These are phyloP conservation scores for Creontiades dilutus DNA, from an alignment of 2,888 invertebrate species.

Conservation along the genomic window DNA sequence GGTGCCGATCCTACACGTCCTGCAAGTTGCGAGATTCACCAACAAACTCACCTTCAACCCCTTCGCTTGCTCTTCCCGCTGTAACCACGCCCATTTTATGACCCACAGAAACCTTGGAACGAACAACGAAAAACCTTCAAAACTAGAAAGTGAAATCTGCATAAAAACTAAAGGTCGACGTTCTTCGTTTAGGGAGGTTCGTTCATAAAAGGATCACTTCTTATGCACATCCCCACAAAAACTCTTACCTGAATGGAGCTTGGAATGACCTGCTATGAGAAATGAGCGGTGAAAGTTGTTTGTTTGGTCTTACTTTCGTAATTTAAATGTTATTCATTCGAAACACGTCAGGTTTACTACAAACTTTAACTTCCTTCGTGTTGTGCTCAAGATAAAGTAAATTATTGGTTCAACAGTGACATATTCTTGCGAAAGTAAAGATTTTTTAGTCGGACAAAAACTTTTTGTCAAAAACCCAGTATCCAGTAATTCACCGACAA, in stretches of 20 bases:
- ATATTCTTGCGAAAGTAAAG: too few relatives aligned
- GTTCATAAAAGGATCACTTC: conserved; percentile 1
- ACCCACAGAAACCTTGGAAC: conserved; percentile 2
- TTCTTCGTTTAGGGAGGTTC: not conserved
- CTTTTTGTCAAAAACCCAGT: too few relatives aligned
- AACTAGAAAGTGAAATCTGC: conserved; percentile 64
- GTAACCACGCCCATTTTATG: conserved; percentile 25
- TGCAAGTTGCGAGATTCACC: not conserved
- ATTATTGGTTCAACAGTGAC: too few relatives aligned
- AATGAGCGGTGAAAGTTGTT: not conserved
- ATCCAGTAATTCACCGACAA: too few relatives aligned
- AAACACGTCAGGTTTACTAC: too few relatives aligned
- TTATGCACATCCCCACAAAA: conserved; percentile 6
- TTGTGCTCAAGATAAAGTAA: too few relatives aligned
- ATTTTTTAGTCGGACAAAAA: too few relatives aligned
- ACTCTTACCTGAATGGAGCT: not conserved
- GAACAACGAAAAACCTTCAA: conserved; percentile 39
- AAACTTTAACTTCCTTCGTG: too few relatives aligned
- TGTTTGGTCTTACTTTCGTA: not conserved
- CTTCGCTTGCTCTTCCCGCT: not conserved
- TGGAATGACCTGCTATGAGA: not conserved
- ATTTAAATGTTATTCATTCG: not conserved
- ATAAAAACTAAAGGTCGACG: conserved; percentile 57
- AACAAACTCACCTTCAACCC: conserved; percentile 55
- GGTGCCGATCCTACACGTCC: not conserved